Conservation (phyloP, 35 echinoderm and acorn worm species). For the Ophioderma brevispina region DNA sequence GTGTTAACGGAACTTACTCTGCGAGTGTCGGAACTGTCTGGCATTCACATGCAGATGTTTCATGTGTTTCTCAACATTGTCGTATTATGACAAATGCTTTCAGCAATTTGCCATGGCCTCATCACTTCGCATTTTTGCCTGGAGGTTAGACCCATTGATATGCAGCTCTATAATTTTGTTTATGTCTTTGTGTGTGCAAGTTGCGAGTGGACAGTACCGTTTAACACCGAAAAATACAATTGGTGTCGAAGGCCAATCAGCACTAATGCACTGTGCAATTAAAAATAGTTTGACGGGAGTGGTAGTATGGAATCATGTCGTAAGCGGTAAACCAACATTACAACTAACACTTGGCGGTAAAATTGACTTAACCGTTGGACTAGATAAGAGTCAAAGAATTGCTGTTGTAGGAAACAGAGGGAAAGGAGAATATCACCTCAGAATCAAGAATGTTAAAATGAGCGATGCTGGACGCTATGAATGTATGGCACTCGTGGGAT, state of each 20-base stretch:
- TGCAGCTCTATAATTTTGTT: background rate
- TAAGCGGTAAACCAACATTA: background rate
- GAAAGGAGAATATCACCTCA: slow-evolving; percentile 12
- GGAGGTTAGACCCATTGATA: background rate
- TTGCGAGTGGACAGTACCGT: background rate
- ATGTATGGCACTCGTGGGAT: slow-evolving; percentile 15
- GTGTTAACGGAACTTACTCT: too few species aligned
- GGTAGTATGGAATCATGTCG: background rate
- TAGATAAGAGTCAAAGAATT: background rate
- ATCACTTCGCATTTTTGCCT: background rate
- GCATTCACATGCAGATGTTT: too few species aligned
- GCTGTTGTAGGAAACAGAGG: background rate
- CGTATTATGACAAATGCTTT: background rate
- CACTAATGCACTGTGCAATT: background rate
- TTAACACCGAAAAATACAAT: background rate
- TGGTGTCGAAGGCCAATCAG: background rate
- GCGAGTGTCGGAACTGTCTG: too few species aligned
- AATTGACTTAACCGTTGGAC: background rate
- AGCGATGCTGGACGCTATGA: slow-evolving; percentile 16
- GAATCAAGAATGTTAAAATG: background rate
- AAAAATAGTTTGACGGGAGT: background rate
- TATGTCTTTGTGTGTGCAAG: background rate
- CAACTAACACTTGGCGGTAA: background rate
- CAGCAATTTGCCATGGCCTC: background rate
- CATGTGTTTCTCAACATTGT: too few species aligned